Conservation (phyloP, 1,140 invertebrate species). For the Ceratoteleas bidentatus region DNA sequence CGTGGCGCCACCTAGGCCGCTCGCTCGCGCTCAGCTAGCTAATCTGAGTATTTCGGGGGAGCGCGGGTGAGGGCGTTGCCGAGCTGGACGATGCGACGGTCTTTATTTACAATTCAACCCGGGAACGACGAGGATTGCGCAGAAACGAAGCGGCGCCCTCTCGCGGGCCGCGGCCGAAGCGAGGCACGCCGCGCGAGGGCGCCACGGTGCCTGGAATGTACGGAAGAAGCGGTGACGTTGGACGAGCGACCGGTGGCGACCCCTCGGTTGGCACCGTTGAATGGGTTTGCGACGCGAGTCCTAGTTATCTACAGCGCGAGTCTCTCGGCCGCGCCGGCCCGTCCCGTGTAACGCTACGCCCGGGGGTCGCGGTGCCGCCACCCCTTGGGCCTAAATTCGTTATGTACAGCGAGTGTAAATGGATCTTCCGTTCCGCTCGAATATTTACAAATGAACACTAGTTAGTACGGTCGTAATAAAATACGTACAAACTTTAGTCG, state of each 20-base stretch:
- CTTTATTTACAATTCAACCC: constrained; percentile 1
- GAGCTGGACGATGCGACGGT: too few relatives aligned
- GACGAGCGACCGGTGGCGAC: background rate
- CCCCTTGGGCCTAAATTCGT: constrained; percentile 41
- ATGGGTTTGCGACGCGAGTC: constrained; percentile 15
- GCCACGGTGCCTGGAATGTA: constrained; percentile 28
- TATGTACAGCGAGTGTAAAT: constrained; percentile 49
- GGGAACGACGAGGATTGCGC: background rate
- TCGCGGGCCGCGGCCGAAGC: too few relatives aligned
- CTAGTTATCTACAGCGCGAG: constrained; percentile 37
- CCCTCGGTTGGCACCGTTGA: constrained; percentile 54
- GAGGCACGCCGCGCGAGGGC: too few relatives aligned
- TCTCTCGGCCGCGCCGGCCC: constrained; percentile 22
- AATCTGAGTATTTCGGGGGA: constrained; percentile 25
- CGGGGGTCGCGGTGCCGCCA: background rate
- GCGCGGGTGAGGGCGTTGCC: too few relatives aligned
- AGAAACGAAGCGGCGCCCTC: too few relatives aligned
- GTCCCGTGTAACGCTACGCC: constrained; percentile 1
- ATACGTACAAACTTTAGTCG: constrained; percentile 58
- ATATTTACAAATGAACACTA: constrained; percentile 64
- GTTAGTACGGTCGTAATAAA: constrained; percentile 58
- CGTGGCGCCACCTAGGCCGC: constrained; percentile 15
- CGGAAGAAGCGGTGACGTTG: constrained; percentile 25
- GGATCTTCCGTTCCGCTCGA: constrained; percentile 15
- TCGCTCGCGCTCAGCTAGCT: constrained; percentile 24